phyloP scores from a whole-genome alignment of 37 sponge, comb jelly and placozoan genomes.

The Ianthella basta region DNA sequence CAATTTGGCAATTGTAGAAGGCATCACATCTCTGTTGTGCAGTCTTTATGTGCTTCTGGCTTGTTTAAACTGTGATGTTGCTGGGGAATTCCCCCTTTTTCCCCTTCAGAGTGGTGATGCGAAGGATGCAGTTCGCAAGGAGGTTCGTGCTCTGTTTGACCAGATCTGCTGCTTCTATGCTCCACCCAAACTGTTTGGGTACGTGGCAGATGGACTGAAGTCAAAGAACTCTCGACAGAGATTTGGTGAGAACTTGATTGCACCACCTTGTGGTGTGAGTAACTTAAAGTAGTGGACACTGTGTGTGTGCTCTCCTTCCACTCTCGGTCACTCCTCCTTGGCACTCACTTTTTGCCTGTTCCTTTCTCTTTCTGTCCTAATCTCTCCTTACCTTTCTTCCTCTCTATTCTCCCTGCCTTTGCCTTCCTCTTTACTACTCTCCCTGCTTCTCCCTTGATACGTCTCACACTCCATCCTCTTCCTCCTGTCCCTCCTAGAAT shows the following conservation, averaged over 20 bases:
- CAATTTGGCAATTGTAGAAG: no score
- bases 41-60: no score
- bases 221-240: slow-evolving; percentile 85
- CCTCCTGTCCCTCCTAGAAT: slow-evolving; percentile 50
- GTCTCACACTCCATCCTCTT: background rate
- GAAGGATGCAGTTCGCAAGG: slow-evolving; percentile 90
- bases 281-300: no score
- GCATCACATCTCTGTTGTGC: no score
- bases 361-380: background rate
- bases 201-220: slow-evolving; percentile 86
- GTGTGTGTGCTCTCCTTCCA: background rate
- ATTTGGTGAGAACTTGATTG: slow-evolving; percentile 53
- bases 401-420: background rate
- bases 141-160: slow-evolving; percentile 76
- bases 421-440: background rate
- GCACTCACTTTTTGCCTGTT: no score
- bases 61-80: no score
- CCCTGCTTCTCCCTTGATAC: background rate
- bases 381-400: background rate
- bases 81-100: background rate
- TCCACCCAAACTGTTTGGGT: slow-evolving; percentile 69
- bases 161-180: slow-evolving; percentile 85
- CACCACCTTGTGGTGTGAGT: no score
- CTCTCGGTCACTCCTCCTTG: no score
- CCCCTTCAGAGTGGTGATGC: slow-evolving; percentile 81